These are phyloP conservation scores for Pinna nobilis DNA, from an alignment of 1,140 invertebrate genomes.

Conservation along the genomic window DNA sequence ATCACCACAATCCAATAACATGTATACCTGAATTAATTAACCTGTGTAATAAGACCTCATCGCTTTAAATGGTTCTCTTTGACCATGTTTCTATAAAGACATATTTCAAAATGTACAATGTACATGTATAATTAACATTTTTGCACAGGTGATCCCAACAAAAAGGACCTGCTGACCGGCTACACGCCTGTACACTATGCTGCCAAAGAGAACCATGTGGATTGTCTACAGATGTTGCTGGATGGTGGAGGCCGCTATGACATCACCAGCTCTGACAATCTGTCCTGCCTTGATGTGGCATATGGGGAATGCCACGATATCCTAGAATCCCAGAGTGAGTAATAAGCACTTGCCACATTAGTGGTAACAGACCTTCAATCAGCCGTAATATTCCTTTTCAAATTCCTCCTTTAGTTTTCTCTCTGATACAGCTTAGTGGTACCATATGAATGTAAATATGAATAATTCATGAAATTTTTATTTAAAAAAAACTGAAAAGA, in stretches of 20 bases:
- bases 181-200: conserved; percentile 92
- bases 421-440: too few relatives aligned
- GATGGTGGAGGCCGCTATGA: conserved; percentile 54
- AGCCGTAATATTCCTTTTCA: too few relatives aligned
- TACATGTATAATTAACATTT: not conserved
- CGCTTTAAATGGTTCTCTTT: too few relatives aligned
- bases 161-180: conserved; percentile 72
- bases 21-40: too few relatives aligned
- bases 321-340: conserved; percentile 56
- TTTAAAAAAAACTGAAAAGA: too few relatives aligned
- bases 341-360: too few relatives aligned
- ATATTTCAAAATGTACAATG: not conserved
- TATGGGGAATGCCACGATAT: conserved; percentile 47
- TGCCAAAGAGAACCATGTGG: conserved; percentile 55
- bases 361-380: too few relatives aligned
- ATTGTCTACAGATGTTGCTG: conserved; percentile 58
- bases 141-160: conserved; percentile 62
- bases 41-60: too few relatives aligned
- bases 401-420: too few relatives aligned
- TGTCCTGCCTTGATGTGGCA: conserved; percentile 56
- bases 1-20: not conserved
- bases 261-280: conserved; percentile 51
- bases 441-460: too few relatives aligned
- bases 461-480: not conserved
- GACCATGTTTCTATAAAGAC: not conserved